Percentiles rank a stretch among this genome's conserved stretches.
phyloP scores from a whole-genome alignment of 2,113 vertebrate genomes.

The Megaceryle maxima region DNA sequence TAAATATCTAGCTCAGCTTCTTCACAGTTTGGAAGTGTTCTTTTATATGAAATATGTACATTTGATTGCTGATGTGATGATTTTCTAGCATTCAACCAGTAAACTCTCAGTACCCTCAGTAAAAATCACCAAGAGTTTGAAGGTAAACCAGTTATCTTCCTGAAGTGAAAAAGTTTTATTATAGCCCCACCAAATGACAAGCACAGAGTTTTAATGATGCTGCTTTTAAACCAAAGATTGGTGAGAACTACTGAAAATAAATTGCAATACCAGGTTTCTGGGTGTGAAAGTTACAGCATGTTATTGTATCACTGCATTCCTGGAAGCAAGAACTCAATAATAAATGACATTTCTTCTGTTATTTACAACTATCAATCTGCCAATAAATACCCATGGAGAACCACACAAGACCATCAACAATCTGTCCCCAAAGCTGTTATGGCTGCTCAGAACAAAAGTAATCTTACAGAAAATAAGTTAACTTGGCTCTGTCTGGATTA shows the following conservation, averaged over 20 bases:
- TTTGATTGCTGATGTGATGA: background rate
- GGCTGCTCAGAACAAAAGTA: background rate
- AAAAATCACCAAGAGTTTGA: background rate
- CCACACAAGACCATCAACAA: background rate
- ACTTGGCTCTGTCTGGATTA: background rate
- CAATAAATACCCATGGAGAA: background rate
- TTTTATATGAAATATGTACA: background rate
- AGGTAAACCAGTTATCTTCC: background rate
- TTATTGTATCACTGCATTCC: background rate
- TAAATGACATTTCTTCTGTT: constrained; percentile 23
- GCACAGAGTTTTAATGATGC: background rate
- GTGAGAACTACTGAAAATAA: background rate
- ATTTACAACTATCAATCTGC: constrained; percentile 30
- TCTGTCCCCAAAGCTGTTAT: constrained; percentile 40
- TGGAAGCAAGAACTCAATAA: background rate
- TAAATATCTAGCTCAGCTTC: background rate
- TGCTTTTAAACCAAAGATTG: background rate
- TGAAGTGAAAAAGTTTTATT: background rate
- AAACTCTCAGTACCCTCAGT: background rate
- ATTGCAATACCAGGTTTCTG: constrained; percentile 7
- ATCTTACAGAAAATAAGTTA: background rate
- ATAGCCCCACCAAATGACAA: background rate
- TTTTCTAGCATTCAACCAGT: background rate
- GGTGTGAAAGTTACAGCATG: background rate
- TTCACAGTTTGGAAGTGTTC: background rate